Evolutionary conservation across 2,888 invertebrate species (phyloP).

Genomic region (Aquatica leii): DNA sequence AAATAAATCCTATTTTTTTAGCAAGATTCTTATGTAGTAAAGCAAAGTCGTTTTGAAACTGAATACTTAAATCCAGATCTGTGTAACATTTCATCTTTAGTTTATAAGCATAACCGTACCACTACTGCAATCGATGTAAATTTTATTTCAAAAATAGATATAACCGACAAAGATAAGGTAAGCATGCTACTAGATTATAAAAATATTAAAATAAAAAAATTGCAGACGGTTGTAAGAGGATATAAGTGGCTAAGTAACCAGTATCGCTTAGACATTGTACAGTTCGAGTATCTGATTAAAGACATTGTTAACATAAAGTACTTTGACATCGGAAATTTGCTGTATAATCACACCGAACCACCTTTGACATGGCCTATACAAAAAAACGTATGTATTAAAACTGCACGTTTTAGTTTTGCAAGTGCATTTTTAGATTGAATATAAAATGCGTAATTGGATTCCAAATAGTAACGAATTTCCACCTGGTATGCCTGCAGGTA

Average conservation of each 20-base stretch:
- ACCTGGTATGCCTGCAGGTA: constrained; percentile 17
- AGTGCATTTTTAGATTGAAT: constrained; percentile 11
- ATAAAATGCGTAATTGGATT: constrained; percentile 15
- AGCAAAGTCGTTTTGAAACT: constrained; percentile 5
- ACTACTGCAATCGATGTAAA: constrained; percentile 14
- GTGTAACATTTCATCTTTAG: neutral
- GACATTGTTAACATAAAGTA: constrained; percentile 8
- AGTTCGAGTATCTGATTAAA: constrained; percentile 12
- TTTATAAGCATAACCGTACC: constrained; percentile 12
- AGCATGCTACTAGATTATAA: too few relatives aligned
- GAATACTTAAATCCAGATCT: neutral
- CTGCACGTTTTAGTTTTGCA: too few relatives aligned
- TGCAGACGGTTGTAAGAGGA: constrained; percentile 12
- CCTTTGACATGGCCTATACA: constrained; percentile 3
- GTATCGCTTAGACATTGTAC: constrained; percentile 17
- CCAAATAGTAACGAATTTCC: constrained; percentile 22
- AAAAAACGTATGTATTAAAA: constrained; percentile 2
- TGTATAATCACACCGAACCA: constrained; percentile 9
- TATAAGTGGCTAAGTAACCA: constrained; percentile 19
- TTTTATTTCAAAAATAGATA: neutral
- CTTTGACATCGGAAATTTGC: constrained; percentile 13
- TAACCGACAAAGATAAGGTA: constrained; percentile 9
- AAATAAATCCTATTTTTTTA: too few relatives aligned
- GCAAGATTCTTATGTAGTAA: constrained; percentile 12
- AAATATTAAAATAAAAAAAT: too few relatives aligned